Evolutionary conservation across 2,888 invertebrate species (phyloP), one percentile per base, ranked within the genome.

Genomic region (Drosophila pseudotakahashii): DNA sequence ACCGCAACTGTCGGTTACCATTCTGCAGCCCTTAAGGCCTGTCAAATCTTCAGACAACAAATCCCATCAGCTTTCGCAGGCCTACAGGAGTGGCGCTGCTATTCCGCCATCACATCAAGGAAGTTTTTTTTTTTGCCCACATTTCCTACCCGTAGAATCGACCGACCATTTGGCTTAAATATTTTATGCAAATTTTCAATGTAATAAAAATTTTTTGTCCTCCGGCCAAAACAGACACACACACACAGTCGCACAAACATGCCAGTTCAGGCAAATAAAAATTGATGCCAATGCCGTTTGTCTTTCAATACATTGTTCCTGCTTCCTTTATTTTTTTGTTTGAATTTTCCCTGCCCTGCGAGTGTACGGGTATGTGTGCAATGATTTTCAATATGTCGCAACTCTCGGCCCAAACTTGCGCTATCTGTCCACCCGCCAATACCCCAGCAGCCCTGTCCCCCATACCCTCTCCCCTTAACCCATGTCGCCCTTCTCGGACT

Each of bases 131-230:
- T 47, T 32, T n/a, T 48, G 39, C 13, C 48, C 26, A 68, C 73
- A 75, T 39, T 69, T 69, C 41, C 73, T 42, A 55, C 34, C 54
- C 63, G 67, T 55, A 74, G 75, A 67, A 62, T 61, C 73, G 50
- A 72, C 44, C 60, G 42, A 62, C 64, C 70, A 73, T 88, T 89
- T 81, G 81, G 71, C 86, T 83, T 83, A 81, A 86, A 87, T 88
- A 87, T 87, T 86, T 81, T 89, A 88, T 89, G 89, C 88, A 88
- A 88, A 88, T 88, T 89, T 89, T 76, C 83, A 88, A 76, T 81
- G 80, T 78, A 89, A 88, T 88, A 89, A 83, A 88, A 83, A 77
- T 88, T 77, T 66, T 71, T 76, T 61, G 51, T 67, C 36, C 53
- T 37, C 79, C 60, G 75, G 68, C 67, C 70, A 59, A 26, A 26